Evolutionary conservation across 2,797 vertebrate genomes (phyloP).

Genomic region (Cyclopterus lumpus): DNA sequence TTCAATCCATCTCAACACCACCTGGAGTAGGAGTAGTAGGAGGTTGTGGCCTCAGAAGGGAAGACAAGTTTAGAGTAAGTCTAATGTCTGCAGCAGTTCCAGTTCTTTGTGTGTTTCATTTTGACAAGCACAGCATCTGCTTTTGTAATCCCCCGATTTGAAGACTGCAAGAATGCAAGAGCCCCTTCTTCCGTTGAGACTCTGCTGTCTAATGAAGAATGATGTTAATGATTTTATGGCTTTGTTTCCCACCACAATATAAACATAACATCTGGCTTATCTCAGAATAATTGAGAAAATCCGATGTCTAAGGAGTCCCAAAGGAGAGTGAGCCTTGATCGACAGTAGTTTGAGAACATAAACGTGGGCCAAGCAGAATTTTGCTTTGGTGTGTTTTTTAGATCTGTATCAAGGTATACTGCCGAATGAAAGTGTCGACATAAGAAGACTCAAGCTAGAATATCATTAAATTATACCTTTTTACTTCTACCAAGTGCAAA

Average conservation of each 20-base stretch:
- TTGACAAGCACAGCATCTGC: slow-evolving; percentile 54
- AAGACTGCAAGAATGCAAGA: slow-evolving; percentile 37
- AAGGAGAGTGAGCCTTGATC: neutral
- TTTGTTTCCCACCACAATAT: slow-evolving; percentile 8
- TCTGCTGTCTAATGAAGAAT: slow-evolving; percentile 30
- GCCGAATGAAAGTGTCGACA: neutral
- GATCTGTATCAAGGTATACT: neutral
- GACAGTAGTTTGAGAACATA: neutral
- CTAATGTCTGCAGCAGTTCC: neutral
- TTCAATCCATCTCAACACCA: slow-evolving; percentile 1
- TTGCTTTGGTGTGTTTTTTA: neutral
- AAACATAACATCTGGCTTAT: slow-evolving; percentile 39
- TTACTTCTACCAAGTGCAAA: neutral
- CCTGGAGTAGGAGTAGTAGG: slow-evolving; percentile 1
- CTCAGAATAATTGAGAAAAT: neutral
- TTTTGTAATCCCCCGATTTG: slow-evolving; percentile 50
- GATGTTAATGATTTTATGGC: slow-evolving; percentile 35
- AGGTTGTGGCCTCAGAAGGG: neutral
- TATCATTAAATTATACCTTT: neutral
- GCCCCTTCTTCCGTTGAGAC: slow-evolving; percentile 46
- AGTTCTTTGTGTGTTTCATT: slow-evolving; percentile 11
- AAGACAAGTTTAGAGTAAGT: neutral
- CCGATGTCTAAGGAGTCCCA: neutral
- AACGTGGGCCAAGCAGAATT: neutral
- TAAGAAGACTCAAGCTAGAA: neutral